Percentiles rank a stretch among this genome's conserved stretches.
phyloP scores from a whole-genome alignment of 2,113 vertebrate species.

The Malurus cyaneus region DNA sequence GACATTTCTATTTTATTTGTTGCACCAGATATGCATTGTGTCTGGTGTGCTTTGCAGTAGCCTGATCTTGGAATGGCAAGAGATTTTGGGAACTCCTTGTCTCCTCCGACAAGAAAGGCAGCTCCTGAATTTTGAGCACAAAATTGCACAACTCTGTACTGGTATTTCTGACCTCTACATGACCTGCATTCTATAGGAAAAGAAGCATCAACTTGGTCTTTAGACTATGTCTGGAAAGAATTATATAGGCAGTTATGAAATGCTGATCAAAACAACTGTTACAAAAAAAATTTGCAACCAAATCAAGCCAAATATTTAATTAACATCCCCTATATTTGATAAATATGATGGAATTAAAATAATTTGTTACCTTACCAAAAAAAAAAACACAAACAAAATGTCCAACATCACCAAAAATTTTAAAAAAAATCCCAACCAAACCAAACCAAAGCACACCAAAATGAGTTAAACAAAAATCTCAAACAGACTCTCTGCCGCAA shows the following conservation, averaged over 20 bases:
- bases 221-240: background rate
- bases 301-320: background rate
- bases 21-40: background rate
- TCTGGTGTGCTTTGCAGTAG: background rate
- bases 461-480: background rate
- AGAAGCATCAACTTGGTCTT: background rate
- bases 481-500: background rate
- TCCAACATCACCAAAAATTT: background rate
- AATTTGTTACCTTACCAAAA: background rate
- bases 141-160: accelerated
- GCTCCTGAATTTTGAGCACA: background rate
- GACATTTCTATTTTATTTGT: background rate
- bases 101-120: background rate
- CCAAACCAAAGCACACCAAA: background rate
- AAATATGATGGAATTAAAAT: background rate
- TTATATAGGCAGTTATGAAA: background rate
- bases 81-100: background rate
- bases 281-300: background rate
- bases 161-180: background rate
- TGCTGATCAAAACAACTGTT: background rate
- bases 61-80: background rate
- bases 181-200: background rate
- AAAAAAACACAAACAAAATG: accelerated
- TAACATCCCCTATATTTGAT: background rate
- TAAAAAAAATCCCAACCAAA: background rate